Evolutionary conservation across 2,113 vertebrate species (phyloP).

Genomic region (Cyprinodon tularosa): DNA sequence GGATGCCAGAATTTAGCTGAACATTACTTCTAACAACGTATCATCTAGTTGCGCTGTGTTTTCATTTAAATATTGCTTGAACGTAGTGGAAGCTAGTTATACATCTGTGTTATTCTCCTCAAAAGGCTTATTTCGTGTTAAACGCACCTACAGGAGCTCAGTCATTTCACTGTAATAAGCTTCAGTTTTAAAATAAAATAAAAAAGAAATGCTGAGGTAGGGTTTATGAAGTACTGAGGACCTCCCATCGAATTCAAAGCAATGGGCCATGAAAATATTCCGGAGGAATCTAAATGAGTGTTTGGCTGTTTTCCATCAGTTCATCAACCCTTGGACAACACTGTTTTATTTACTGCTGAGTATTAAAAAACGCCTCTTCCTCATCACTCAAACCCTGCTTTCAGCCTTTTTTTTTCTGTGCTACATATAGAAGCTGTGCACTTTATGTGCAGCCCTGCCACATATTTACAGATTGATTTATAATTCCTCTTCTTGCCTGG

Average conservation of each 20-base stretch:
- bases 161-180: not conserved
- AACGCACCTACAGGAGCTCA: not conserved
- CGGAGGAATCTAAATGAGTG: not conserved
- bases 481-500: not conserved
- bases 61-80: too few relatives aligned
- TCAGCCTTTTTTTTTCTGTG: not conserved
- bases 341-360: not conserved
- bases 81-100: too few relatives aligned
- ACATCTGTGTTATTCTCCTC: too few relatives aligned
- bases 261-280: not conserved
- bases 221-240: not conserved
- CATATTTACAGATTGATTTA: not conserved
- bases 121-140: not conserved
- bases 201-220: not conserved
- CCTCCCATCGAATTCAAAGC: not conserved
- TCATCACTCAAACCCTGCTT: not conserved
- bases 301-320: not conserved
- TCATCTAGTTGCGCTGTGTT: not conserved
- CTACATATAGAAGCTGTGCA: not conserved
- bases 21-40: not conserved
- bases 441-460: not conserved
- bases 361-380: not conserved
- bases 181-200: not conserved
- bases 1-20: not conserved
- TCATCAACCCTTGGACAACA: not conserved